phyloP scores from a whole-genome alignment of 2,113 vertebrate genomes.

The Clarias magur region DNA sequence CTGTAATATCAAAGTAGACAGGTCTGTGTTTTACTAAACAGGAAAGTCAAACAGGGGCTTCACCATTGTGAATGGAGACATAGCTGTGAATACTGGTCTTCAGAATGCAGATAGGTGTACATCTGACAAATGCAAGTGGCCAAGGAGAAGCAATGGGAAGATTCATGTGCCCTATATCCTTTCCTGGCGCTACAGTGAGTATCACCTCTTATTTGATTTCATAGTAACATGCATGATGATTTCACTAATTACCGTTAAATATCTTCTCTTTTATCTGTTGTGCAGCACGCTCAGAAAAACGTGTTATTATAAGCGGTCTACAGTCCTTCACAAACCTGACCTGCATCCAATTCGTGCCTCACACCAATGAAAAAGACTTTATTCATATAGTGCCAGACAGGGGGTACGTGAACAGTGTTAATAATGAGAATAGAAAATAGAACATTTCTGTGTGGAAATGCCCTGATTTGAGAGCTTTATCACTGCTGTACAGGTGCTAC shows the following conservation, averaged over 20 bases:
- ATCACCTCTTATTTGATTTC: neutral
- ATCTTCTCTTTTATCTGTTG: neutral
- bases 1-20: neutral
- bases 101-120: slow-evolving; percentile 62
- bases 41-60: neutral
- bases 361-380: slow-evolving; percentile 54
- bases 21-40: slow-evolving; percentile 48
- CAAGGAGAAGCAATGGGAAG: neutral
- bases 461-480: neutral
- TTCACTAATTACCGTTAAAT: neutral
- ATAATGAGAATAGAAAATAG: no score
- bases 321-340: slow-evolving; percentile 58
- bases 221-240: neutral
- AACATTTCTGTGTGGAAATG: no score
- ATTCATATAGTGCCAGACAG: slow-evolving; percentile 60
- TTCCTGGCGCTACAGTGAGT: slow-evolving; percentile 34
- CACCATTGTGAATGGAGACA: slow-evolving; percentile 50
- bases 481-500: slow-evolving; percentile 48
- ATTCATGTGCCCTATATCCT: slow-evolving; percentile 44
- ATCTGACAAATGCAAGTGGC: slow-evolving; percentile 35
- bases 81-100: slow-evolving; percentile 13
- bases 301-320: slow-evolving; percentile 53
- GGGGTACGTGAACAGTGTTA: slow-evolving; percentile 59
- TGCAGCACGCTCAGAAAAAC: slow-evolving; percentile 50
- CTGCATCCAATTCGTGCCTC: slow-evolving; percentile 66